Evolutionary conservation across 2,797 vertebrate genomes (phyloP).

Genomic region (Taeniopygia guttata): DNA sequence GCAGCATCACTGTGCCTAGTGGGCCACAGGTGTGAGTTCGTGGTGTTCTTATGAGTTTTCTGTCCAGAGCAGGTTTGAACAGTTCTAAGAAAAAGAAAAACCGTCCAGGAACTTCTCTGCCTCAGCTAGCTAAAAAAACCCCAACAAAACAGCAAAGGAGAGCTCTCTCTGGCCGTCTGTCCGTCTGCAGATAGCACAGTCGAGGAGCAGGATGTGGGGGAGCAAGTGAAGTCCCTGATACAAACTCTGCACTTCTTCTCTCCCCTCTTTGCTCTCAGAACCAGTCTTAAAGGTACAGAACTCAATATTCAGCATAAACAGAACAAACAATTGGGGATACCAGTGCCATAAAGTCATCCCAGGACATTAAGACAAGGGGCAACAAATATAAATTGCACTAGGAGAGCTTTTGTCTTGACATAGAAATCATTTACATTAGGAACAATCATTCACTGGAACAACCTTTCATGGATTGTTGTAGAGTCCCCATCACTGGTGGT

Average conservation of each 20-base stretch:
- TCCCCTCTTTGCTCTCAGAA: neutral
- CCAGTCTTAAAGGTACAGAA: neutral
- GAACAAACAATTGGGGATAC: neutral
- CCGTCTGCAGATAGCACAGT: neutral
- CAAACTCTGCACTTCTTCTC: neutral
- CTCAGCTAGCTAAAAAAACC: neutral
- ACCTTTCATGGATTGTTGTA: neutral
- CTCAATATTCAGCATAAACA: neutral
- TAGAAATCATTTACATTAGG: neutral
- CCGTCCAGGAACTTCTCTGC: neutral
- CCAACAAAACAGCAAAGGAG: neutral
- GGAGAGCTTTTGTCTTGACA: neutral
- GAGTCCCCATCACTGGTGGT: neutral
- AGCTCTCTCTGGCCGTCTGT: neutral
- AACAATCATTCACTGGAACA: neutral
- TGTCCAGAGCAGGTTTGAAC: neutral
- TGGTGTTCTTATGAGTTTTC: neutral
- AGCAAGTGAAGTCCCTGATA: neutral
- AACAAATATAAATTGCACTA: neutral
- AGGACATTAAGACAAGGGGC: neutral
- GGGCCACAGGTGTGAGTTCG: neutral
- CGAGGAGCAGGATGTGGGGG: neutral
- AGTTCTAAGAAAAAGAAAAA: neutral
- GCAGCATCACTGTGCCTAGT: accelerated
- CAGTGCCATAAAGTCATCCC: neutral